Percentiles rank a stretch among this genome's conserved stretches.
Evolutionary conservation across 2,113 vertebrate genomes (phyloP).

Genomic region (Pandion haliaetus): DNA sequence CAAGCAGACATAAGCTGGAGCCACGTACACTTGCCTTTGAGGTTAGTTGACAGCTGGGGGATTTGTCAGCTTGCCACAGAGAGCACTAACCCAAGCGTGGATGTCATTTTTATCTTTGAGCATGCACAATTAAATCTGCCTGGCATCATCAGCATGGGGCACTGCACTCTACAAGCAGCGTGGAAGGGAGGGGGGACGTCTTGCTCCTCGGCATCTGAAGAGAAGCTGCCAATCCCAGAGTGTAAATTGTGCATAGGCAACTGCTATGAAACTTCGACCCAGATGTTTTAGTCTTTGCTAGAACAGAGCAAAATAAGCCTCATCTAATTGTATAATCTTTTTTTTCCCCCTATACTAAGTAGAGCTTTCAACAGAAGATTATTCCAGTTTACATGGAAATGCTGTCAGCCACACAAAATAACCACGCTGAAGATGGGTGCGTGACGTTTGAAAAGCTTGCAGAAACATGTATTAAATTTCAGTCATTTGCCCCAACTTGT

Average conservation of each 20-base stretch:
- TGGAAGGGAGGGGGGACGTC: not conserved
- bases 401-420: not conserved
- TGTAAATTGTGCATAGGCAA: not conserved
- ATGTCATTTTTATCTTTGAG: slow-evolving; percentile 59
- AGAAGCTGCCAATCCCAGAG: not conserved
- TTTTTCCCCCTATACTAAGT: not conserved
- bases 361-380: not conserved
- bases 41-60: slow-evolving; percentile 60
- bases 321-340: not conserved
- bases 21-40: slow-evolving; percentile 33
- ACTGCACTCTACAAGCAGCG: not conserved
- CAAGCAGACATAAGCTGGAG: slow-evolving; percentile 42
- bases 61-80: slow-evolving; percentile 66
- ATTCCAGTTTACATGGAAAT: not conserved
- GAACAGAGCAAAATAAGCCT: not conserved
- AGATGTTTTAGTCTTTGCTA: not conserved
- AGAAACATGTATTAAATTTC: not conserved
- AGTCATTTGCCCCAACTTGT: not conserved
- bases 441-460: not conserved
- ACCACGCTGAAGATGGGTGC: not conserved
- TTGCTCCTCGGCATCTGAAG: not conserved
- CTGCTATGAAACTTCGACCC: not conserved
- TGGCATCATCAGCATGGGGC: slow-evolving; percentile 52
- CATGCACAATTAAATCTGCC: slow-evolving; percentile 64
- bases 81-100: slow-evolving; percentile 40